Evolutionary conservation across 2,888 invertebrate genomes (phyloP).

Genomic region (Melieria omissa): DNA sequence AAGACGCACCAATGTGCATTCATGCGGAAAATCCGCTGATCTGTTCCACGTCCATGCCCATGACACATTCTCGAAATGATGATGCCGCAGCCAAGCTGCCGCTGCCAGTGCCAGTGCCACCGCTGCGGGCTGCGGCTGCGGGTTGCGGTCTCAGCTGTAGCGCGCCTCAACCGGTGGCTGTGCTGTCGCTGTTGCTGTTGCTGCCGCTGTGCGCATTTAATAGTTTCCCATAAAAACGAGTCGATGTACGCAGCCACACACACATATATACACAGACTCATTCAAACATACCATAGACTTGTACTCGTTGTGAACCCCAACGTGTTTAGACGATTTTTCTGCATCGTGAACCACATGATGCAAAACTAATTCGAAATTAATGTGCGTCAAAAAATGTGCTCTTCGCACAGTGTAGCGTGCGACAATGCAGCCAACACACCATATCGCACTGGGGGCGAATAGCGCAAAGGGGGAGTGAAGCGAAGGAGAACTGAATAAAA

Average conservation of each 20-base stretch:
- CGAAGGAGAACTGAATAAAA: too few relatives aligned
- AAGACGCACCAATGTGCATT: slow-evolving; percentile 49
- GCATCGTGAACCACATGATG: slow-evolving; percentile 68
- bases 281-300: neutral
- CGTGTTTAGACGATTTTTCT: slow-evolving; percentile 63
- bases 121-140: slow-evolving; percentile 16
- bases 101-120: neutral
- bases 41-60: slow-evolving; percentile 58
- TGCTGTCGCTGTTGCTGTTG: slow-evolving; percentile 2
- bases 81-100: neutral
- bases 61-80: slow-evolving; percentile 47
- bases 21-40: slow-evolving; percentile 65
- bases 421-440: too few relatives aligned
- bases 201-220: slow-evolving; percentile 41
- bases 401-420: too few relatives aligned
- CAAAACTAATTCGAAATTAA: slow-evolving; percentile 69
- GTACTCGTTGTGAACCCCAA: slow-evolving; percentile 21
- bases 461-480: too few relatives aligned
- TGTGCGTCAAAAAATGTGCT: slow-evolving; percentile 56
- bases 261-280: neutral
- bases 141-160: slow-evolving; percentile 9
- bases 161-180: slow-evolving; percentile 27
- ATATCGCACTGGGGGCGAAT: too few relatives aligned
- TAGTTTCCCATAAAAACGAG: slow-evolving; percentile 45
- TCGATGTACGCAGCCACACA: slow-evolving; percentile 7